phyloP scores from a whole-genome alignment of 2,113 vertebrate genomes.

The Vicugna pacos region DNA sequence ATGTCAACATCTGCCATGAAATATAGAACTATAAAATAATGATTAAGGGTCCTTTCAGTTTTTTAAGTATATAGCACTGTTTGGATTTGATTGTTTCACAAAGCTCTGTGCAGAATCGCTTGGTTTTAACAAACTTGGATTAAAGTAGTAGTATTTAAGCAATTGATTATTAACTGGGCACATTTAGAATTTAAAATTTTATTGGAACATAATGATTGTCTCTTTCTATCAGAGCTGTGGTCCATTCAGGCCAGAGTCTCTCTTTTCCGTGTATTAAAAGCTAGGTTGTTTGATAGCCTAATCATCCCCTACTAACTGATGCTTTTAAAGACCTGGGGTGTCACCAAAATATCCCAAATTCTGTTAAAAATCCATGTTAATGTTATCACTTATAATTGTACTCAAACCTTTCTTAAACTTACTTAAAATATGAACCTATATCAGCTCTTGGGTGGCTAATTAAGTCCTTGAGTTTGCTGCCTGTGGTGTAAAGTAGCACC shows the following conservation, averaged over 20 bases:
- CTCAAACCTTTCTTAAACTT: slow-evolving; percentile 39
- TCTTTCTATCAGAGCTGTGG: neutral
- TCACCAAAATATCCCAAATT: neutral
- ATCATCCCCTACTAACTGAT: neutral
- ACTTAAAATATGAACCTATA: slow-evolving; percentile 24
- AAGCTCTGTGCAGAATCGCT: neutral
- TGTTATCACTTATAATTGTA: slow-evolving; percentile 2
- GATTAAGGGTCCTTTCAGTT: slow-evolving; percentile 64
- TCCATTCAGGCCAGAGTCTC: neutral
- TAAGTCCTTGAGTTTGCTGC: neutral
- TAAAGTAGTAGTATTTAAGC: neutral
- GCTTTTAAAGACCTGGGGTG: neutral
- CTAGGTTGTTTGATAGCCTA: neutral
- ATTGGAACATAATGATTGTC: neutral
- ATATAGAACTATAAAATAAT: slow-evolving; percentile 73
- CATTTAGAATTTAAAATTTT: neutral
- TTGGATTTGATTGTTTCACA: slow-evolving; percentile 49
- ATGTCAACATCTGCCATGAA: slow-evolving; percentile 87
- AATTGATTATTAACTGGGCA: neutral
- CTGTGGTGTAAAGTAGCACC: neutral
- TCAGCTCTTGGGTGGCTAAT: neutral
- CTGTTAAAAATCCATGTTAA: slow-evolving; percentile 38
- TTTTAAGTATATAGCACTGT: slow-evolving; percentile 47
- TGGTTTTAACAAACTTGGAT: neutral
- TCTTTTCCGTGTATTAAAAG: neutral